Base-by-base conservation (phyloP, 2,797 vertebrate species). In the Distichodus sexfasciatus region DNA sequence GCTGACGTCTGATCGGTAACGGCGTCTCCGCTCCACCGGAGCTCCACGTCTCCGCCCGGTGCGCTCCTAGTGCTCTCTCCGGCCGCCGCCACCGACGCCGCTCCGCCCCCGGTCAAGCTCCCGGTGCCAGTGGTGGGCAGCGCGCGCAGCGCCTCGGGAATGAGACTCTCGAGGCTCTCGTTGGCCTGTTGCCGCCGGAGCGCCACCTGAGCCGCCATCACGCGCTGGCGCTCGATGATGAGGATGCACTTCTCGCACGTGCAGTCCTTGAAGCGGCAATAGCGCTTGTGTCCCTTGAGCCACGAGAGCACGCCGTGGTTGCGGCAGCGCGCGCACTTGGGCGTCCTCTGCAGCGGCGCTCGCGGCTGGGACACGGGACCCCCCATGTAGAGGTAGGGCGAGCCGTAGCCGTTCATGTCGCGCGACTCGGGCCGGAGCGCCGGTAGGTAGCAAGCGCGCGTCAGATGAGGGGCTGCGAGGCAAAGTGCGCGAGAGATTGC, bases 231-330 rank as follows among this genome's bases (percentile, higher is more conserved):
- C 90, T 97, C 96, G 83, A 97, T 96, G 86, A 98, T 98, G 38
- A 98, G 92, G 88, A 97, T 97, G 88, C 96, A 98, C 81, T 98
- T 98, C 86, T 97, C 96, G 81, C 96, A 98, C 76, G 94, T 94
- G 89, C 96, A 98, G 93, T 97, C 96, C 85, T 98, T 98, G 90
- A 97, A 97, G 84, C 96, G 94, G 79, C 96, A 97, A 87, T 98
- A 97, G 72, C 96, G 94, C 81, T 98, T 98, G 91, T 97, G 95
- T 58, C 96, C 96, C 82, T 97, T 98, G 69, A 98, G 93, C 95
- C 95, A 97, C 24, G 95, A 97, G 19, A 97, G 92, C 74, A 98
- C 96, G 41, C 96, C 95, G 84, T 97, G 96, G 87, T 97, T 98
- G 69, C 96, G 87, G 90, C 96, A 98, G 31, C 96, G 94, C 44